These are phyloP conservation scores for Sitta carolinensis DNA, from an alignment of 2,797 vertebrate genomes.

Conservation along the genomic window DNA sequence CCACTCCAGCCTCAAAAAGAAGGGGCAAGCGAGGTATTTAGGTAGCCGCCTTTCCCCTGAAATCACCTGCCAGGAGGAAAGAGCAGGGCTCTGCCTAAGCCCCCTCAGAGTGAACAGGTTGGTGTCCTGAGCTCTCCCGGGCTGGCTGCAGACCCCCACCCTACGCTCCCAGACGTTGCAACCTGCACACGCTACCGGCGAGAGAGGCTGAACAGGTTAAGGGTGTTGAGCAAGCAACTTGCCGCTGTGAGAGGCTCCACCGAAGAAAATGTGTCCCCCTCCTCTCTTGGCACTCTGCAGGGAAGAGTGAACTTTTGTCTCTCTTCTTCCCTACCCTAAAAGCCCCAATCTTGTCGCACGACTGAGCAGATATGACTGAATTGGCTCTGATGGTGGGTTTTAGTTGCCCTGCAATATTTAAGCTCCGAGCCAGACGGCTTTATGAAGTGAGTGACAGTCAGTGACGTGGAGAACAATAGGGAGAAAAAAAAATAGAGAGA, in stretches of 20 bases:
- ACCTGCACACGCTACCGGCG: background rate
- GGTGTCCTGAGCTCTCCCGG: background rate
- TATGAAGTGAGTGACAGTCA: slow-evolving; percentile 90
- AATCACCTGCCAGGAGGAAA: background rate
- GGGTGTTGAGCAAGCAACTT: slow-evolving; percentile 86
- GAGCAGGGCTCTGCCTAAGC: background rate
- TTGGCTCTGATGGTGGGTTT: slow-evolving; percentile 96
- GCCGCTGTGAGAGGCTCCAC: slow-evolving; percentile 84
- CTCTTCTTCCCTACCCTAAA: slow-evolving; percentile 88
- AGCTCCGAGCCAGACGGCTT: slow-evolving; percentile 96
- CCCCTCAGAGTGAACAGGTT: background rate
- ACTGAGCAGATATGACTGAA: slow-evolving; percentile 97
- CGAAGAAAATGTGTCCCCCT: slow-evolving; percentile 80
- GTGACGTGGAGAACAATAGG: slow-evolving; percentile 90
- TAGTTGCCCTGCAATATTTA: slow-evolving; percentile 92
- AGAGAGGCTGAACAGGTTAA: slow-evolving; percentile 52
- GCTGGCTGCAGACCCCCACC: background rate
- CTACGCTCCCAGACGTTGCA: background rate
- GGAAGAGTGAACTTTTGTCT: slow-evolving; percentile 87
- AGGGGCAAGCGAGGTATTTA: background rate
- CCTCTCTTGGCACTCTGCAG: slow-evolving; percentile 84
- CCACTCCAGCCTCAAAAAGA: background rate
- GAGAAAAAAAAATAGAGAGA: slow-evolving; percentile 74
- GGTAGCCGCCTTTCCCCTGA: background rate
- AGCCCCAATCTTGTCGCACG: slow-evolving; percentile 91